These are phyloP conservation scores for Apoda limacodes DNA, from an alignment of 2,888 invertebrate species.

Conservation along the genomic window DNA sequence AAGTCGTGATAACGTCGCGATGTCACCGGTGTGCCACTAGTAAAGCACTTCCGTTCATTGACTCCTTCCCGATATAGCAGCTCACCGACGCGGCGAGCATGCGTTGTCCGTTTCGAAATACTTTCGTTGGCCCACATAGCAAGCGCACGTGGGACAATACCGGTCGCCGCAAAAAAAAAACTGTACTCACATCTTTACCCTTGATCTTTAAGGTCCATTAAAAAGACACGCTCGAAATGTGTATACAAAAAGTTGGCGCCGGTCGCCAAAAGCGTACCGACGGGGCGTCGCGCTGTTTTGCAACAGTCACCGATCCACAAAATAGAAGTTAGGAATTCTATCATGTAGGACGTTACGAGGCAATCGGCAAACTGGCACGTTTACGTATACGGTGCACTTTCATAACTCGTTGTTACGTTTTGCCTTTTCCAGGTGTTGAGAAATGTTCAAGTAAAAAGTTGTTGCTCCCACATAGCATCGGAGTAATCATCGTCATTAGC, in stretches of 20 bases:
- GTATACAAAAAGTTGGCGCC: slow-evolving; percentile 25
- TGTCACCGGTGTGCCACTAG: slow-evolving; percentile 57
- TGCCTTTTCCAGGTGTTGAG: slow-evolving; percentile 58
- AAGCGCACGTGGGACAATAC: not conserved
- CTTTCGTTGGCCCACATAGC: slow-evolving; percentile 32
- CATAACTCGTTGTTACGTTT: slow-evolving; percentile 63
- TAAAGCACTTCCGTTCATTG: slow-evolving; percentile 69
- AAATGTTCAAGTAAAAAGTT: slow-evolving; percentile 51
- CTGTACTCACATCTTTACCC: slow-evolving; percentile 25
- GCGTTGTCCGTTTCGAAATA: slow-evolving; percentile 46
- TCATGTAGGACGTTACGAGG: slow-evolving; percentile 47
- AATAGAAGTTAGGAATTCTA: slow-evolving; percentile 35
- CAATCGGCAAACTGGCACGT: slow-evolving; percentile 40
- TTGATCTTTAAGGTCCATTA: slow-evolving; percentile 42
- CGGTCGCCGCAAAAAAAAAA: slow-evolving; percentile 22
- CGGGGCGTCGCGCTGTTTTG: slow-evolving; percentile 26
- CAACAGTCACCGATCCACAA: slow-evolving; percentile 24
- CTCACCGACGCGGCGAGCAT: slow-evolving; percentile 25
- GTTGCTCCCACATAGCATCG: slow-evolving; percentile 55
- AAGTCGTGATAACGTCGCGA: slow-evolving; percentile 55
- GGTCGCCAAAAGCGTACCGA: slow-evolving; percentile 12
- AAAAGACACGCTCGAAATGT: slow-evolving; percentile 30
- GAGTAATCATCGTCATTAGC: slow-evolving; percentile 48
- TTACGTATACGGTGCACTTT: slow-evolving; percentile 59
- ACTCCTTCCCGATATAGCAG: slow-evolving; percentile 64